phyloP scores from a whole-genome alignment of 2,888 invertebrate genomes.

The Nematopogon swammerdamellus region DNA sequence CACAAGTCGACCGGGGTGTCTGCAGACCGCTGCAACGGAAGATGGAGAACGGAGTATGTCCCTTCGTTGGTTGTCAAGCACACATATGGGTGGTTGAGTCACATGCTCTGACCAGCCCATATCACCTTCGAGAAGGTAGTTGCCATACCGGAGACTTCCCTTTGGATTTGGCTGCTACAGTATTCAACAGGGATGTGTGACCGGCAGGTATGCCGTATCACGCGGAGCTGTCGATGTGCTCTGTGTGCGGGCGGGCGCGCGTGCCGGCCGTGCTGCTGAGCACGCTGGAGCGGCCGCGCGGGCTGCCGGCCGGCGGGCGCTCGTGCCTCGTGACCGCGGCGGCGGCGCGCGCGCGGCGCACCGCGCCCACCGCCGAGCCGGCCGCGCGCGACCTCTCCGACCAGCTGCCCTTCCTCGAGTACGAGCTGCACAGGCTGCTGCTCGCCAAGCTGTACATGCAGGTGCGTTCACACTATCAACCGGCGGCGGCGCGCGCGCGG shows the following conservation, averaged over 20 bases:
- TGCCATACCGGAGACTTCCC: too few relatives aligned
- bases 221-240: constrained; percentile 33
- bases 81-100: too few relatives aligned
- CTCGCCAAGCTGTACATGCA: constrained; percentile 87
- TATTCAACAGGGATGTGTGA: too few relatives aligned
- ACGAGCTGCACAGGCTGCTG: constrained; percentile 88
- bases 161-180: too few relatives aligned
- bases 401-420: constrained; percentile 92
- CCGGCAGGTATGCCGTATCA: constrained; percentile 21
- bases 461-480: too few relatives aligned
- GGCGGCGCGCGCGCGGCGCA: constrained; percentile 74
- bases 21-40: too few relatives aligned
- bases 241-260: constrained; percentile 62
- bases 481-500: too few relatives aligned
- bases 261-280: constrained; percentile 91
- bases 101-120: too few relatives aligned
- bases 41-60: too few relatives aligned
- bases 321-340: constrained; percentile 55
- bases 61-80: too few relatives aligned
- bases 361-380: constrained; percentile 76
- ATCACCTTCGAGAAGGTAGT: too few relatives aligned
- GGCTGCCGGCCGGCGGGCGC: constrained; percentile 68
- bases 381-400: constrained; percentile 94
- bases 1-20: too few relatives aligned
- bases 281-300: constrained; percentile 81